Evolutionary conservation across 1,140 invertebrate genomes (phyloP).

Genomic region (Monomorium pharaonis): DNA sequence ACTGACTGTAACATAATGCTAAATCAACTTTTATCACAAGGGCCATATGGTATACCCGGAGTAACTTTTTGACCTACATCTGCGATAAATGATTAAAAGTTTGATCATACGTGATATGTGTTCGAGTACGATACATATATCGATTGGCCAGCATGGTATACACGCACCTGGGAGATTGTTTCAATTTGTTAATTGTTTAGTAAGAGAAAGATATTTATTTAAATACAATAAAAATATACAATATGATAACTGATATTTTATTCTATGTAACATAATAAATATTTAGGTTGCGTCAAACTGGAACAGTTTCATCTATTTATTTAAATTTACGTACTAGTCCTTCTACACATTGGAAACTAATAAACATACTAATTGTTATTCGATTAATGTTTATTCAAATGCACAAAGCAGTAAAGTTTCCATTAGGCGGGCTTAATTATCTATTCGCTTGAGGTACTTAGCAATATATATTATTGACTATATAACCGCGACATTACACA

Average conservation of each 20-base stretch:
- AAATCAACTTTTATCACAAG: not conserved
- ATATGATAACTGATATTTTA: not conserved
- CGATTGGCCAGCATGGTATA: not conserved
- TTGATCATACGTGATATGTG: not conserved
- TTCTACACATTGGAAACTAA: not conserved
- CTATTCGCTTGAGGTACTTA: conserved; percentile 8
- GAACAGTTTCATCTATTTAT: not conserved
- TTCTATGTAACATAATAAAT: not conserved
- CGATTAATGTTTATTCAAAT: conserved; percentile 25
- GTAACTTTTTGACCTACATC: conserved; percentile 19
- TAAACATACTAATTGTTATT: conserved; percentile 12
- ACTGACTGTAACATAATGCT: not conserved
- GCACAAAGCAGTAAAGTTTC: conserved; percentile 18
- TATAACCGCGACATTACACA: not conserved
- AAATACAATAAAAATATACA: not conserved
- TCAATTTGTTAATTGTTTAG: not conserved
- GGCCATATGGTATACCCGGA: not conserved
- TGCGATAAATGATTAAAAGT: not conserved
- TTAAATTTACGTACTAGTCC: not conserved
- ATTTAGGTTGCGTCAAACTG: not conserved
- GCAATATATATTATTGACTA: not conserved
- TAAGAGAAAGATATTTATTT: not conserved
- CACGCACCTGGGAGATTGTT: not conserved
- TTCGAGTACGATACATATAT: not conserved
- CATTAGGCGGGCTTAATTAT: conserved; percentile 31